Evolutionary conservation across 2,888 invertebrate genomes (phyloP).

Genomic region (Amphipoea lucens): DNA sequence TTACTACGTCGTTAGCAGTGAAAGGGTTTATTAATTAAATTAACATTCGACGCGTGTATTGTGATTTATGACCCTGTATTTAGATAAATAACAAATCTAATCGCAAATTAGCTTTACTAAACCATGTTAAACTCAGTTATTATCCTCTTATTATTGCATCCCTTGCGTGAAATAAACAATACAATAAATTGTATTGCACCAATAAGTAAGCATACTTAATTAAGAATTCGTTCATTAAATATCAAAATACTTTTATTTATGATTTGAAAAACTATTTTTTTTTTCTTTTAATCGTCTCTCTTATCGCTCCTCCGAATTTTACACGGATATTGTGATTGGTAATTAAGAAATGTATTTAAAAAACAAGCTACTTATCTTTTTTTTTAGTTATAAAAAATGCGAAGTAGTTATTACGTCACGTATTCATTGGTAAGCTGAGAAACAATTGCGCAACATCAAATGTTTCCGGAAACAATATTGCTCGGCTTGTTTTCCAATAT

Average conservation of each 20-base stretch:
- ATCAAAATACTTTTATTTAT: not conserved
- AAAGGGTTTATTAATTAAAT: not conserved
- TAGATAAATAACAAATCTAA: constrained; percentile 11
- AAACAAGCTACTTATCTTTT: not conserved
- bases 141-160: not conserved
- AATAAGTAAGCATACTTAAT: not conserved
- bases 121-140: not conserved
- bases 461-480: not conserved
- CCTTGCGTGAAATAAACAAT: not conserved
- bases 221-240: not conserved
- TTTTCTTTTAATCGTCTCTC: not conserved
- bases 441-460: not conserved
- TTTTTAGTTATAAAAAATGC: not conserved
- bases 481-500: not conserved
- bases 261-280: not conserved
- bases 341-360: not conserved
- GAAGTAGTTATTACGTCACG: not conserved
- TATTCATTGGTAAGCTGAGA: not conserved
- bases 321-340: not conserved
- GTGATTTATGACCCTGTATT: not conserved
- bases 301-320: not conserved
- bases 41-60: not conserved
- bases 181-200: not conserved
- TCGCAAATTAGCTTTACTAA: not conserved
- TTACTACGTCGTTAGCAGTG: not conserved